Base-by-base conservation (phyloP, 2,797 vertebrate genomes). In the Sparus aurata region DNA sequence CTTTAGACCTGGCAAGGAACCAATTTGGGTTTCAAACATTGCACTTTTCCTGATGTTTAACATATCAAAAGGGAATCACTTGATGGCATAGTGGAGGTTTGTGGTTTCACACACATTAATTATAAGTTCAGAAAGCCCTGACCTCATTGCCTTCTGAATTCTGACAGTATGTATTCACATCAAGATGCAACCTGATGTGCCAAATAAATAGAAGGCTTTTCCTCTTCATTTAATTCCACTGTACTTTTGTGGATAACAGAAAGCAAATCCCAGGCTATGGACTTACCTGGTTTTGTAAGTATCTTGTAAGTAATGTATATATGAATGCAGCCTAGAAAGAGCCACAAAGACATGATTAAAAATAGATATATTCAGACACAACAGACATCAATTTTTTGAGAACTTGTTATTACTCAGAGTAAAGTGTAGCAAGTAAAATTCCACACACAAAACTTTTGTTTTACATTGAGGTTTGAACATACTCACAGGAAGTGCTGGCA, bases 401-500 rank as follows among this genome's bases (percentile, higher is more conserved):
- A 34, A 34, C 30, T 7, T 34, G 30, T 34, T 34, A 34, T 34
- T 34, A 34, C 41, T 53, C 20, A 58, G 27, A 50, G 12, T 25
- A 38, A 47, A 49, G 8, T 0, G 25, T 46, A 0, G 15, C 20
- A 23, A 50, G 41, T 5, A 3, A 34, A 22, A 13, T 12, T 8
- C 1, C 9, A 34, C 25, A 52, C 13, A 60, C 12, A n/a, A 25
- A 50, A 18, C 13, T 27, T 1, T 1, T 13, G 34, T 52, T 18
- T 16, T 12, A 45, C 22, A 2, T 0, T 12, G 22, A 53, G 18
- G 12, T 47, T 34, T 23, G 25, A 25, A 25, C n/a, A 69, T 81
- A 97, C 97, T 96, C 94, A 99, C 98, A 13, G 97, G 98, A 77
- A 99, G 97, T 1, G 96, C 96, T 30, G 97, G 96, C 89, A 98